Conservation (phyloP, 1,140 invertebrate species). For the Meloidogyne exigua region DNA sequence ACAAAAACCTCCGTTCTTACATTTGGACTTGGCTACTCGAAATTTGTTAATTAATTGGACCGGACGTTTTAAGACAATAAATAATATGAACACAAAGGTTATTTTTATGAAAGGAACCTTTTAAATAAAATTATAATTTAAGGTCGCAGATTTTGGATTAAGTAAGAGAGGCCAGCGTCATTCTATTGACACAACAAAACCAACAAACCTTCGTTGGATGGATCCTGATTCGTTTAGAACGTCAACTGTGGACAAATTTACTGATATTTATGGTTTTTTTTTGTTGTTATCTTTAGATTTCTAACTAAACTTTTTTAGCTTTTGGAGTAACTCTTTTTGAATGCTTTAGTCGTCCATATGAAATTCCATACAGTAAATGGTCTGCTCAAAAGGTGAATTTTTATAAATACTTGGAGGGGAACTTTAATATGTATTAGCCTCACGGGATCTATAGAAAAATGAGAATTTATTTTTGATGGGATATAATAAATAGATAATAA, state of each 20-base stretch:
- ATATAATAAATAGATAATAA: no score
- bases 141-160: not conserved
- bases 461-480: no score
- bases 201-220: not conserved
- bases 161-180: not conserved
- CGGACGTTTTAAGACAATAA: not conserved
- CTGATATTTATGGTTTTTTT: not conserved
- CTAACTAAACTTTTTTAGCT: not conserved
- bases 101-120: not conserved
- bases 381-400: not conserved
- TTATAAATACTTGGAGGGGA: not conserved
- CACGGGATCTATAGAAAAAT: no score
- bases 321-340: not conserved
- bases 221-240: not conserved
- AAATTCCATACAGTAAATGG: slow-evolving; percentile 1
- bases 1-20: not conserved
- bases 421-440: no score
- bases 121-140: not conserved
- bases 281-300: not conserved
- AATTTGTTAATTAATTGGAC: not conserved
- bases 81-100: not conserved
- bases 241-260: not conserved
- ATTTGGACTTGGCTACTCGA: not conserved
- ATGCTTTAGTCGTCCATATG: not conserved
- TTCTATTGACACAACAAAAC: not conserved